phyloP scores from a whole-genome alignment of 2,888 invertebrate genomes.

The Chromoteleia sp. region DNA sequence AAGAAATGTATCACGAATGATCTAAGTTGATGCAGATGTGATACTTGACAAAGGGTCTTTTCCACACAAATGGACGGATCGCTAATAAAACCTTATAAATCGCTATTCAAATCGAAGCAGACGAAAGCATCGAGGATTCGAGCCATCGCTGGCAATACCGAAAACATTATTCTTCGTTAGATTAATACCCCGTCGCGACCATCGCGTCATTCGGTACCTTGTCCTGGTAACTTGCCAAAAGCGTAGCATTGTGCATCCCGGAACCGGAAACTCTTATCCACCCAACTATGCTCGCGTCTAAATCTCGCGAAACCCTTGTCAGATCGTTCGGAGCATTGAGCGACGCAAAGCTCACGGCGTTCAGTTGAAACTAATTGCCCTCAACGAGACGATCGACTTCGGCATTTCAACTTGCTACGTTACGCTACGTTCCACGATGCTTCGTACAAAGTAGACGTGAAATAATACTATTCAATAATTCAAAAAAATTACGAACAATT shows the following conservation, averaged over 20 bases:
- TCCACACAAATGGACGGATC: constrained; percentile 2
- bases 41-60: constrained; percentile 19
- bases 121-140: constrained; percentile 54
- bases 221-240: constrained; percentile 81
- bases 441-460: constrained; percentile 1
- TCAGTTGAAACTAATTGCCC: constrained; percentile 48
- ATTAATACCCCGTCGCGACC: constrained; percentile 80
- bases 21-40: constrained; percentile 2
- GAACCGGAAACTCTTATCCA: constrained; percentile 75
- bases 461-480: background rate
- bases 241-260: constrained; percentile 76
- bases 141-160: constrained; percentile 65
- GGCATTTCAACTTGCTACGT: constrained; percentile 23
- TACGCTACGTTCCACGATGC: background rate
- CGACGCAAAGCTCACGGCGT: constrained; percentile 40
- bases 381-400: constrained; percentile 49
- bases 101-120: constrained; percentile 65
- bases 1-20: background rate
- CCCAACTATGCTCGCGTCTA: constrained; percentile 55
- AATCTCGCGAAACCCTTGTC: constrained; percentile 68
- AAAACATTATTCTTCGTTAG: constrained; percentile 75
- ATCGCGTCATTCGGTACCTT: constrained; percentile 75
- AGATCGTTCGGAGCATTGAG: constrained; percentile 26
- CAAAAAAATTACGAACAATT: too few relatives aligned
- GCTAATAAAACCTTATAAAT: constrained; percentile 67